Evolutionary conservation across 2,888 invertebrate species (phyloP).

Genomic region (Platerodrilus igneus): DNA sequence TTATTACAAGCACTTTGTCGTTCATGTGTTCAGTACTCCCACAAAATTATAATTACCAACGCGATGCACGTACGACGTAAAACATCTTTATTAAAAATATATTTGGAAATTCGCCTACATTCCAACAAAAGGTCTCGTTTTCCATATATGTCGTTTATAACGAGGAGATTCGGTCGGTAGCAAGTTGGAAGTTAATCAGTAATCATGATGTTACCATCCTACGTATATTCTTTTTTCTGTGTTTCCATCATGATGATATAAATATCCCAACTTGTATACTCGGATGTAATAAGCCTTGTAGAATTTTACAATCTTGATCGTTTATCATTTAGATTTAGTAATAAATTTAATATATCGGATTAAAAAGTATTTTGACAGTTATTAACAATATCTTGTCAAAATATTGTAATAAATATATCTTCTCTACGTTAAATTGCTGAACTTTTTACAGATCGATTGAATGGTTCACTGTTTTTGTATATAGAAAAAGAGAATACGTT

Average conservation of each 20-base stretch:
- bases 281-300: slow-evolving; percentile 34
- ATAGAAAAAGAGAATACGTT: too few species aligned
- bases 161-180: slow-evolving; percentile 18
- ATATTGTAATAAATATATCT: slow-evolving; percentile 18
- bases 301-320: slow-evolving; percentile 23
- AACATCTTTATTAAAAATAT: slow-evolving; percentile 1
- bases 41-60: slow-evolving; percentile 6
- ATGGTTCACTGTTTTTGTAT: too few species aligned
- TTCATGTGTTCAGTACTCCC: slow-evolving; percentile 6
- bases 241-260: too few species aligned
- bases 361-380: slow-evolving; percentile 15
- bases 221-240: slow-evolving; percentile 32
- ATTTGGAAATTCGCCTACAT: slow-evolving; percentile 3
- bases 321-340: slow-evolving; percentile 4
- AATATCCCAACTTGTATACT: slow-evolving; percentile 34
- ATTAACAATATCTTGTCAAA: slow-evolving; percentile 15
- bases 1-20: slow-evolving; percentile 3
- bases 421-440: too few species aligned
- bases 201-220: slow-evolving; percentile 25
- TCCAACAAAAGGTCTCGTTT: too few species aligned
- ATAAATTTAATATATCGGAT: slow-evolving; percentile 14
- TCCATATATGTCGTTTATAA: slow-evolving; percentile 17
- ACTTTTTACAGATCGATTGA: too few species aligned
- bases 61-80: slow-evolving; percentile 1
- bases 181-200: slow-evolving; percentile 18